phyloP scores from a whole-genome alignment of 2,113 vertebrate genomes.

The Petrocephalus zakoni region DNA sequence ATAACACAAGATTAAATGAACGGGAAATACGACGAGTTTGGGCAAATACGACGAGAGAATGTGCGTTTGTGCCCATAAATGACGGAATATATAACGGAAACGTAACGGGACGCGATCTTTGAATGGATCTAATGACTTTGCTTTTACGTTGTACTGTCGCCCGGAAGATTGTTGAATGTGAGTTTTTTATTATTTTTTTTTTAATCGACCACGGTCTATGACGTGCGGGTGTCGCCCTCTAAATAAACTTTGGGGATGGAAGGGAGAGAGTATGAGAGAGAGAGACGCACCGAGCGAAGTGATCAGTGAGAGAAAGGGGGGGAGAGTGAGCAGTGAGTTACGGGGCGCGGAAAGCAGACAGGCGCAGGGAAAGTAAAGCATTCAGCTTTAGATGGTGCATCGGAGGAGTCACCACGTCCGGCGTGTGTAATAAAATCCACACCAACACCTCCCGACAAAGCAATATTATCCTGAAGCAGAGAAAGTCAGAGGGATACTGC shows the following conservation, averaged over 20 bases:
- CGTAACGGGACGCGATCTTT: background rate
- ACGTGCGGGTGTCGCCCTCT: conserved; percentile 63
- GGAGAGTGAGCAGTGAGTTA: conserved; percentile 58
- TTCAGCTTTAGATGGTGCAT: background rate
- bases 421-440: conserved; percentile 24
- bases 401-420: background rate
- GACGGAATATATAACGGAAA: background rate
- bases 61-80: background rate
- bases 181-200: background rate
- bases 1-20: background rate
- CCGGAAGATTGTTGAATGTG: background rate
- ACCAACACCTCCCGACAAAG: background rate
- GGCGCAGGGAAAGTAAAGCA: conserved; percentile 48
- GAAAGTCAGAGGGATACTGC: conserved; percentile 42
- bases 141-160: background rate
- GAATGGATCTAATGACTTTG: conserved; percentile 1
- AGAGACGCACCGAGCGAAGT: conserved; percentile 49
- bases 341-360: conserved; percentile 45
- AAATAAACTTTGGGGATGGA: conserved; percentile 68
- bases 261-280: conserved; percentile 3
- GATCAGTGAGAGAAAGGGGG: conserved; percentile 56
- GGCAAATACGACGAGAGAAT: background rate
- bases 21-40: background rate
- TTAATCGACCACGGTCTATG: conserved; percentile 39
- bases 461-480: background rate